phyloP scores from a whole-genome alignment of 2,888 invertebrate species.

The Tromatobia lineatoria region DNA sequence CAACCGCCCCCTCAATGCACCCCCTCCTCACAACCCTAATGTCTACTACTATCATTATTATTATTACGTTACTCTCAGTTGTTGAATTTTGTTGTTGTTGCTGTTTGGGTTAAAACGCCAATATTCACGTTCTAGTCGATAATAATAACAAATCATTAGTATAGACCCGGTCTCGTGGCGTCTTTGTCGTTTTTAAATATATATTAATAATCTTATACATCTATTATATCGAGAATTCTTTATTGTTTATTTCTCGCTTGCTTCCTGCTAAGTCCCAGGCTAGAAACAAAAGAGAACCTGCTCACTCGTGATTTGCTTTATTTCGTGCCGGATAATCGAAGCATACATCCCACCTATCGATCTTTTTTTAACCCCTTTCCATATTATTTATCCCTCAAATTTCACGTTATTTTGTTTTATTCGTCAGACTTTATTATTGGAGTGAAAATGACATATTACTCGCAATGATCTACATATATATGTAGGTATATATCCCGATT shows the following conservation, averaged over 20 bases:
- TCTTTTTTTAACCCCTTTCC: conserved; percentile 15
- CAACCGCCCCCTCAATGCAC: conserved; percentile 74
- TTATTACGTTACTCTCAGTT: conserved; percentile 46
- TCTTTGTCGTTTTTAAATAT: conserved; percentile 71
- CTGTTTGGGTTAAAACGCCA: conserved; percentile 17
- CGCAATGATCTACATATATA: conserved; percentile 75
- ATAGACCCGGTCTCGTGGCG: conserved; percentile 23
- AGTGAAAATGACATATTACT: conserved; percentile 79
- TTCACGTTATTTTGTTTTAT: conserved; percentile 29
- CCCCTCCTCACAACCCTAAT: conserved; percentile 34
- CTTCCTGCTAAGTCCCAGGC: conserved; percentile 54
- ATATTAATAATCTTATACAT: conserved; percentile 76
- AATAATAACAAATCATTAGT: conserved; percentile 46
- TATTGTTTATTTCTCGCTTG: conserved; percentile 66
- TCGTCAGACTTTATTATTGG: conserved; percentile 68
- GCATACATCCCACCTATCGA: not conserved
- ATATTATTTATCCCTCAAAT: conserved; percentile 29
- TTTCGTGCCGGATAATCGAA: conserved; percentile 13
- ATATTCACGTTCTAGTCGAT: conserved; percentile 24
- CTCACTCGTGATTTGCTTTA: conserved; percentile 19
- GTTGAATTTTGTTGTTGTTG: conserved; percentile 20
- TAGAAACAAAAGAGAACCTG: conserved; percentile 43
- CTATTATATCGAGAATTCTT: conserved; percentile 71
- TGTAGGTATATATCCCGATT: conserved; percentile 67
- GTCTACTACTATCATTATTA: conserved; percentile 36